phyloP scores from a whole-genome alignment of 1,140 invertebrate species.

The Danaus plexippus region DNA sequence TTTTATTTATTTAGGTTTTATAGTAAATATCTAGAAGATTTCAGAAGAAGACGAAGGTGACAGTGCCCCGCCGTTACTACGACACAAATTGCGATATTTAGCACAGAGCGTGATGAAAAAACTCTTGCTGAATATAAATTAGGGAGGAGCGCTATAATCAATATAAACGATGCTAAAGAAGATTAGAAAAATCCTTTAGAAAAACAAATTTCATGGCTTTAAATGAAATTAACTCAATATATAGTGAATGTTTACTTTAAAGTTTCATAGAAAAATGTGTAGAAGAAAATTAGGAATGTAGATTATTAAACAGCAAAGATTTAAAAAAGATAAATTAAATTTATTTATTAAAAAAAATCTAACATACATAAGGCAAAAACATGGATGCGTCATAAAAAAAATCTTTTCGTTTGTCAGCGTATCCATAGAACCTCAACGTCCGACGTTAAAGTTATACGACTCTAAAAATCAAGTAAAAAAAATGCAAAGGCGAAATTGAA shows the following conservation, averaged over 20 bases:
- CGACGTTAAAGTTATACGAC: constrained; percentile 41
- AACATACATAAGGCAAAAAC: background rate
- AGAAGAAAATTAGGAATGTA: too few species aligned
- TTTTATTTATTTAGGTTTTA: too few species aligned
- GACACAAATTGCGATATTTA: constrained; percentile 71
- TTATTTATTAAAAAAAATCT: background rate
- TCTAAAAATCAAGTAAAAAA: constrained; percentile 57
- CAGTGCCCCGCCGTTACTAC: constrained; percentile 62
- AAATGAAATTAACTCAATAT: constrained; percentile 16
- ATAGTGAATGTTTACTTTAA: constrained; percentile 16
- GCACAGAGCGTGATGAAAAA: constrained; percentile 70
- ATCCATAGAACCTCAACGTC: constrained; percentile 33
- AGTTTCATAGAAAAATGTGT: too few species aligned
- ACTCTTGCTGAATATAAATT: constrained; percentile 72
- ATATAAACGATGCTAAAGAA: constrained; percentile 70
- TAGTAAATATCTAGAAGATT: constrained; percentile 28
- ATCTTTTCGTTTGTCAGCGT: constrained; percentile 8
- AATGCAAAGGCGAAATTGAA: constrained; percentile 69
- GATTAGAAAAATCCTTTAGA: constrained; percentile 70
- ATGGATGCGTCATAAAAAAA: too few species aligned
- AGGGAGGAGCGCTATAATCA: constrained; percentile 68
- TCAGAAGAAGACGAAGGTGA: constrained; percentile 53
- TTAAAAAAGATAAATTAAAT: too few species aligned
- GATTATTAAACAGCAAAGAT: too few species aligned
- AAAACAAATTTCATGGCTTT: constrained; percentile 59